Base-by-base conservation (phyloP, 2,113 vertebrate species). In the Notiomystis cincta region DNA sequence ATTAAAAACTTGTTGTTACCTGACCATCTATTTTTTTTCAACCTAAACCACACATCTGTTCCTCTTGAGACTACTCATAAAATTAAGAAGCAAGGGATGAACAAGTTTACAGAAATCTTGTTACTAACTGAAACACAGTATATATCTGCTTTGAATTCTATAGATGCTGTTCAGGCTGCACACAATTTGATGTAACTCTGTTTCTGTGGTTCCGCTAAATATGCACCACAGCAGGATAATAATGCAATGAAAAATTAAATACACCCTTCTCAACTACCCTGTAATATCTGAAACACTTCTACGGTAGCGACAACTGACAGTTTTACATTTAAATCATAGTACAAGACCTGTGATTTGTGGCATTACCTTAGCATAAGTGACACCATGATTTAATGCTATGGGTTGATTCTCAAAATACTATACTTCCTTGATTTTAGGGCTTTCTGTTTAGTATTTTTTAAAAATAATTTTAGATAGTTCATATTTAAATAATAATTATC, bases 1-100 rank as follows among this genome's bases (percentile, higher is more conserved):
- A 61, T 54, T 65, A 40, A 85, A 76, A 79, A 33, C 12, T 40
- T 70, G 0, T 11, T 71, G 19, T 54, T 28, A 72, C 13, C 18
- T 80, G 22, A 8, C 4, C 17, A n/a, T 53, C 8, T 75, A 1
- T 38, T 53, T 67, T 66, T 33, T 27, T 85, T 40, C 17, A 72
- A 65, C 19, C 37, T 54, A 56, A 71, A 18, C 20, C 40, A 60
- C 30, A 10, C 0, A 0, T 28, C 28, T 37, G 7, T 0, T 2
- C 6, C 16, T 92, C 30, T 37, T 50, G 7, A 4, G 1, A 33
- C 15, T 53, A 31, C 20, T 53, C 13, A 18, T 45, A 57, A 73
- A 79, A 85, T n/a, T 37, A 67, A 54, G 18, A 44, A 54, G 18
- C 10, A 18, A 75, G 22, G n/a, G 6, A 53, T 35, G 3, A 77